Evolutionary conservation across 2,888 invertebrate genomes (phyloP).

Genomic region (Nomada ferruginata): DNA sequence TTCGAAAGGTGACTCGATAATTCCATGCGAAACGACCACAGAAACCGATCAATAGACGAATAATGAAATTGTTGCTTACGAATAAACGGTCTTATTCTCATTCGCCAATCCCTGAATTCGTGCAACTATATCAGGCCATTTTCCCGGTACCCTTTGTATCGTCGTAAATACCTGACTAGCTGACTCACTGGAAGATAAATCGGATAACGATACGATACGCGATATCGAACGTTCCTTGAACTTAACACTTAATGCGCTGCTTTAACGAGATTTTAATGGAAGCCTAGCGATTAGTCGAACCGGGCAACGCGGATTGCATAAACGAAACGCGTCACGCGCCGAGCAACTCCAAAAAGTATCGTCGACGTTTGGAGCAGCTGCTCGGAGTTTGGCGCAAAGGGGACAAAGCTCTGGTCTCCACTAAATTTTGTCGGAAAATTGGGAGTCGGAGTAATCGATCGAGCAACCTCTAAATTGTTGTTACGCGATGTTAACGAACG

Average conservation of each 20-base stretch:
- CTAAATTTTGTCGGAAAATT: background rate
- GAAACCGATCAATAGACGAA: background rate
- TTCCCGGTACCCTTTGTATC: background rate
- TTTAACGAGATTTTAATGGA: background rate
- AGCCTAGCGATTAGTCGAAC: background rate
- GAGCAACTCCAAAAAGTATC: background rate
- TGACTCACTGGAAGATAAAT: background rate
- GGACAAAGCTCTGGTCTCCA: background rate
- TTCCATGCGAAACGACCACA: background rate
- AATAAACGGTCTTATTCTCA: background rate
- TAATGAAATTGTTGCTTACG: background rate
- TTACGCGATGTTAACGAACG: background rate
- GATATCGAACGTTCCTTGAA: no score
- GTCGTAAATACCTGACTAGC: background rate
- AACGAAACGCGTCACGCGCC: background rate
- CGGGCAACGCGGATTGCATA: background rate
- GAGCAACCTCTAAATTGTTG: background rate
- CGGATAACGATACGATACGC: background rate
- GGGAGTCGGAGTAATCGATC: background rate
- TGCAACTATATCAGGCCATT: background rate
- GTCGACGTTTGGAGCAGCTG: no score
- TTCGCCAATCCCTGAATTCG: background rate
- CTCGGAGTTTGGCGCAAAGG: no score
- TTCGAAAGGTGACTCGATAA: constrained; percentile 28
- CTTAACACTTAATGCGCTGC: no score